Evolutionary conservation across 2,113 vertebrate genomes (phyloP).

Genomic region (Corythornis vintsioides): DNA sequence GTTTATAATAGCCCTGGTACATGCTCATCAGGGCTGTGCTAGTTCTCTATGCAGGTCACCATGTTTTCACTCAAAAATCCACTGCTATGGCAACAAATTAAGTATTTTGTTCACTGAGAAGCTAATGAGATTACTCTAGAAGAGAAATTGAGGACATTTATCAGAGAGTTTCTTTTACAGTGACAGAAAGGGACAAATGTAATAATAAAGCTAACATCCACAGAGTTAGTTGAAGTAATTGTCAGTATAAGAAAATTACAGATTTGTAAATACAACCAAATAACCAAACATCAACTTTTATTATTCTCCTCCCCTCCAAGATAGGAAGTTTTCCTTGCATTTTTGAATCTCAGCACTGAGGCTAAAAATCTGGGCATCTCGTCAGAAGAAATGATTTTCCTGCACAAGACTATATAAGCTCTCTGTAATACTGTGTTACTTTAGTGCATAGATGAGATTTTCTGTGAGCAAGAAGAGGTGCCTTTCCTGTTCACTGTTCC

Average conservation of each 20-base stretch:
- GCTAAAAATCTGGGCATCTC: not conserved
- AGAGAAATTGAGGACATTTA: slow-evolving; percentile 24
- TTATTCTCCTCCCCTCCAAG: no score
- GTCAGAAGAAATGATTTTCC: not conserved
- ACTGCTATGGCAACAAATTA: slow-evolving; percentile 59
- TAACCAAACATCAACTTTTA: no score
- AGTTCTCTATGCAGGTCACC: not conserved
- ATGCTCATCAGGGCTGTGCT: slow-evolving; percentile 6
- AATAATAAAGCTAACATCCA: slow-evolving; percentile 19
- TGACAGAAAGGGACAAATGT: slow-evolving; percentile 14
- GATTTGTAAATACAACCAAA: not conserved
- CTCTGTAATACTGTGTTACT: not conserved
- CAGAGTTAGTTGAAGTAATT: not conserved
- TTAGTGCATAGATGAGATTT: not conserved
- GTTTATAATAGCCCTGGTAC: not conserved
- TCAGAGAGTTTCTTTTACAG: not conserved
- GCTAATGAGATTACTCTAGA: slow-evolving; percentile 44
- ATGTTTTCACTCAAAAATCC: not conserved
- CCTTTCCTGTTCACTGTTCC: not conserved
- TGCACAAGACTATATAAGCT: not conserved
- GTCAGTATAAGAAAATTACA: not conserved
- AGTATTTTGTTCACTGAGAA: slow-evolving; percentile 20
- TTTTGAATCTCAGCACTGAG: not conserved
- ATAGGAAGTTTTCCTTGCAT: not conserved
- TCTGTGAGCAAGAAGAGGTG: not conserved